Evolutionary conservation across 64 coral and sea anemone genomes (phyloP), one percentile per base, ranked within the genome.

Genomic region (Dendronephthya gigantea): DNA sequence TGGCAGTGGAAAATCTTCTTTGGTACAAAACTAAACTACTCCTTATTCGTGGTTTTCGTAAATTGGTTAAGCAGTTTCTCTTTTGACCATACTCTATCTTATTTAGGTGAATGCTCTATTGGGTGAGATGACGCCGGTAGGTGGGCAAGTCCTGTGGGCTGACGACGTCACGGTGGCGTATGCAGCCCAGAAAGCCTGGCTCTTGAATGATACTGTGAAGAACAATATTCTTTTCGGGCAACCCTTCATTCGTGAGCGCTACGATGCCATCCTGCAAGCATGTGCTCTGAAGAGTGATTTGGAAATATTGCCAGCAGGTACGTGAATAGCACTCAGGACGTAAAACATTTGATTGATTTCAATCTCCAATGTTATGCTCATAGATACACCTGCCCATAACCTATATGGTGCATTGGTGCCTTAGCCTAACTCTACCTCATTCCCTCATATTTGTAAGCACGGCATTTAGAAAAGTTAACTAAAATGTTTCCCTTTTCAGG

Each of bases 1-100:
- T 12, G 84, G 84, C 35, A 62, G 84, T 40, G 84, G 84, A 35
- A 85, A 85, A 40, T 85, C 84, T 27, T 85, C 84, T 1, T 66
- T 85, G 84, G 50, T 85, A 51, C 41, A 45, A 45, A 4, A 6
- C 41, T 45, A 6, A 45, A 45, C 41, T 45, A 11, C 41, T 45
- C 11, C n/a, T n/a, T 52, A 52, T 52, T 52, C 50, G 1, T 52
- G 50, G 13, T 52, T 52, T 12, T 52, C 13, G 23, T 52, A 52
- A 1, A 22, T 52, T n/a, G n/a, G n/a, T n/a, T n/a, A n/a, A n/a
- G n/a, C n/a, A n/a, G n/a, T n/a, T n/a, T n/a, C n/a, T n/a, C n/a
- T n/a, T n/a, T n/a, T n/a, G n/a, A n/a, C n/a, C n/a, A n/a, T 1
- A 52, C 13, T 52, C 50, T 4, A n/a, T 62, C 17, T 22, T 22